Base-by-base conservation (phyloP, 2,888 invertebrate genomes). In the Polyommatus icarus region DNA sequence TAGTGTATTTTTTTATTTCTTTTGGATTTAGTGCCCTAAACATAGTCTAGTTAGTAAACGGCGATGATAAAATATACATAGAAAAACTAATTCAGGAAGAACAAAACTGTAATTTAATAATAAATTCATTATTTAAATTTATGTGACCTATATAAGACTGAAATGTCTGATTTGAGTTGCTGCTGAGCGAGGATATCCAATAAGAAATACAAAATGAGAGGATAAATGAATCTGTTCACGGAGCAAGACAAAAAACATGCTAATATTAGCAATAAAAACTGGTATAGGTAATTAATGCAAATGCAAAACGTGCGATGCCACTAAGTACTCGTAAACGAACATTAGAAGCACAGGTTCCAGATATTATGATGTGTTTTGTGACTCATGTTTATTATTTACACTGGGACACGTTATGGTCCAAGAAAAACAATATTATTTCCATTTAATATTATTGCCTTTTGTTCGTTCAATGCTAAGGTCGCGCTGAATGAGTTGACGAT, bases 381-480 rank as follows among this genome's bases (percentile, higher is more conserved):
- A 76, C 54, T 71, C 40, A 71, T 59, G 71, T 71, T 46, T 72
- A 59, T 71, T 76, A 76, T 29, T 75, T 75, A 75, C 15, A 50
- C 24, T 15, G 20, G n/a, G 73, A 46, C 24, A 78, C 78, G n/a
- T 71, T 77, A 57, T 77, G 73, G 72, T 73, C 76, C 54, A 77
- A 77, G 80, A 80, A 80, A 81, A 81, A 79, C 77, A 50, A 54
- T 54, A 40, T 77, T 54, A 40, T 77, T 76, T 81, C 57, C 81
- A 79, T 82, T 80, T 77, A 72, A 80, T 81, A 82, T 83, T 82
- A 83, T 81, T 73, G 81, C 81, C 82, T 82, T 84, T 85, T 84
- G 84, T 84, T 84, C 80, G 67, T 77, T 77, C 77, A 82, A 81
- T 80, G 78, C 79, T 80, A 81, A 80, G 81, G 78, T 78, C 75